These are phyloP conservation scores for Phainopepla nitens DNA, from an alignment of 2,113 vertebrate genomes.

Conservation along the genomic window DNA sequence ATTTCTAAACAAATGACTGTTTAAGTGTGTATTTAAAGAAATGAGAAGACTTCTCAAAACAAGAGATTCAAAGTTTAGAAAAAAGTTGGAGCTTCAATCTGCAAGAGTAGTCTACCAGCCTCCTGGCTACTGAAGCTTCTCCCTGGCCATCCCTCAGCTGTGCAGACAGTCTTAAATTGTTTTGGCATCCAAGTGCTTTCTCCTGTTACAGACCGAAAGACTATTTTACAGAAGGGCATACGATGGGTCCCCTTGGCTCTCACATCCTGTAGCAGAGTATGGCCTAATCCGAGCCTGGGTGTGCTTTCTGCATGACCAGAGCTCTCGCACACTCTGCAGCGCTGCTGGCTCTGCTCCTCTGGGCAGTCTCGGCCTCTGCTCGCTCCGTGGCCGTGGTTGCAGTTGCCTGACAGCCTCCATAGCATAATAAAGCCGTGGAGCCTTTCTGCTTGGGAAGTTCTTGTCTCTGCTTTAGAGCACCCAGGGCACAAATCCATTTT, in stretches of 20 bases:
- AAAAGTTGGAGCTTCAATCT: neutral
- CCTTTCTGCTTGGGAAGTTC: neutral
- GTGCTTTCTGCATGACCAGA: neutral
- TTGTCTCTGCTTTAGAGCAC: neutral
- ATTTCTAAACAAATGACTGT: neutral
- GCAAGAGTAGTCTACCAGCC: neutral
- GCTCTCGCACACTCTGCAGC: neutral
- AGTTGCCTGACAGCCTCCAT: neutral
- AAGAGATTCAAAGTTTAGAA: neutral
- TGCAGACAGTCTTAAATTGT: neutral
- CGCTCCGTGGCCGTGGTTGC: fast-evolving
- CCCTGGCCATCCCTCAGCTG: neutral
- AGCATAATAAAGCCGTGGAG: neutral
- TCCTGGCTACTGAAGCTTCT: neutral
- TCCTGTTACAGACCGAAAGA: neutral
- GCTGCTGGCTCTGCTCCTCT: neutral
- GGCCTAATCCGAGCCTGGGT: neutral
- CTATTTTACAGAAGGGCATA: neutral
- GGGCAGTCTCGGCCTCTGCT: neutral
- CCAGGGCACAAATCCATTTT: neutral
- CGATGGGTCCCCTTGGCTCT: neutral
- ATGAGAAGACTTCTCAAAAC: neutral
- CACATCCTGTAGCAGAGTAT: neutral
- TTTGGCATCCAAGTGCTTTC: neutral
- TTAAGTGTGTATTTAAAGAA: neutral